Conservation (phyloP, 1,140 invertebrate species). For the Cherax quadricarinatus region DNA sequence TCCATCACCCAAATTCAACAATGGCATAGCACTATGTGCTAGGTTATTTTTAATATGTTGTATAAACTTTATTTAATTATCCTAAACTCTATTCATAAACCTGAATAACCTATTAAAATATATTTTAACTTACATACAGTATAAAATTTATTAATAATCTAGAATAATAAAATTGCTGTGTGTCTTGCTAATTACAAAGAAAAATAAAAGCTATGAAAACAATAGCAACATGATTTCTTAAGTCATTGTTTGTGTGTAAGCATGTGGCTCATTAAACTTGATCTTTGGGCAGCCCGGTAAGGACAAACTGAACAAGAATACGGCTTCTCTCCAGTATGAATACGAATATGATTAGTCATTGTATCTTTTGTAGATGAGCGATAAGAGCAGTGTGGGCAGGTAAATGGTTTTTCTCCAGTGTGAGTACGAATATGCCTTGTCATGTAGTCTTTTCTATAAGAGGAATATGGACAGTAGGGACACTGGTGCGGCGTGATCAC, state of each 20-base stretch:
- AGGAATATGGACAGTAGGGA: slow-evolving; percentile 60
- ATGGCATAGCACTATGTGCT: no score
- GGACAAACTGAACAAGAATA: slow-evolving; percentile 32
- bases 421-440: slow-evolving; percentile 59
- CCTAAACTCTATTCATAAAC: no score
- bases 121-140: no score
- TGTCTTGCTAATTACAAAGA: no score
- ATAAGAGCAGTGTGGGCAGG: slow-evolving; percentile 40
- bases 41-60: no score
- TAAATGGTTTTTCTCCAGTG: slow-evolving; percentile 47
- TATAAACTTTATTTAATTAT: no score
- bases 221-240: no score
- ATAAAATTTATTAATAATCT: no score
- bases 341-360: slow-evolving; percentile 48
- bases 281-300: slow-evolving; percentile 38
- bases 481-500: slow-evolving; percentile 42
- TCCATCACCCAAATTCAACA: no score
- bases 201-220: no score
- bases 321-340: slow-evolving; percentile 60
- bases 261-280: slow-evolving; percentile 27
- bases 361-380: slow-evolving; percentile 39
- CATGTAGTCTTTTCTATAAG: slow-evolving; percentile 50
- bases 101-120: no score
- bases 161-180: no score
- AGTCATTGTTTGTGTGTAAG: slow-evolving; percentile 35